phyloP scores from a whole-genome alignment of 2,888 invertebrate genomes.

The Melipona beecheii region DNA sequence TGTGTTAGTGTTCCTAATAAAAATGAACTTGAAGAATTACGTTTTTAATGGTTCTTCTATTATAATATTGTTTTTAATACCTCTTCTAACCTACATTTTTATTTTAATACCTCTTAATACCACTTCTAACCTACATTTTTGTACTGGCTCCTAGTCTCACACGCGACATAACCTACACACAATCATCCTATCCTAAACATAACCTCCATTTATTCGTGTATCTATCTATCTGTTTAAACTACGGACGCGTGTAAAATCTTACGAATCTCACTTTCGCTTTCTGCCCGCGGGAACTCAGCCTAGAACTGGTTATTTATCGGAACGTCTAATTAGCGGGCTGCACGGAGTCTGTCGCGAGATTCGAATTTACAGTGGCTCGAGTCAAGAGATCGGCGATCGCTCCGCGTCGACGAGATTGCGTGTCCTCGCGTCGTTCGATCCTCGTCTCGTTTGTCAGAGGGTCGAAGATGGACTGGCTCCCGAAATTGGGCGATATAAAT shows the following conservation, averaged over 20 bases:
- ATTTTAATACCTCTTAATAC: too few relatives aligned
- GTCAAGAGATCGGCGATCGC: slow-evolving; percentile 24
- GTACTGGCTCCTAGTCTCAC: too few relatives aligned
- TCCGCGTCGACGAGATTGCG: slow-evolving; percentile 21
- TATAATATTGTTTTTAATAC: too few relatives aligned
- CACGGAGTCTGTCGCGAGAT: slow-evolving; percentile 63
- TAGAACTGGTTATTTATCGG: slow-evolving; percentile 62
- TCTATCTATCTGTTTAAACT: too few relatives aligned
- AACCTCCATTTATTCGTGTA: background rate
- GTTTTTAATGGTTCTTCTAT: too few relatives aligned
- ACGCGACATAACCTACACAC: too few relatives aligned
- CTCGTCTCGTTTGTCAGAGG: background rate
- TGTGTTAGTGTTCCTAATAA: too few relatives aligned
- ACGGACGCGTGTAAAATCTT: background rate
- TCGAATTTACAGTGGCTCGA: slow-evolving; percentile 69
- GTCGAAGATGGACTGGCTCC: background rate
- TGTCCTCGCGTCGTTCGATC: slow-evolving; percentile 12
- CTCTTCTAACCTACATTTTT: too few relatives aligned
- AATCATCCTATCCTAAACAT: too few relatives aligned
- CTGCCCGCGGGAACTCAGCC: background rate
- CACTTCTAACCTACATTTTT: too few relatives aligned
- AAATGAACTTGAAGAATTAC: too few relatives aligned
- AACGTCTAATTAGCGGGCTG: slow-evolving; percentile 62
- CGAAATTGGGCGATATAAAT: background rate
- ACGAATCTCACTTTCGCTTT: background rate